These are phyloP conservation scores for Eupithecia subfuscata DNA, from an alignment of 2,888 invertebrate species.

Conservation along the genomic window DNA sequence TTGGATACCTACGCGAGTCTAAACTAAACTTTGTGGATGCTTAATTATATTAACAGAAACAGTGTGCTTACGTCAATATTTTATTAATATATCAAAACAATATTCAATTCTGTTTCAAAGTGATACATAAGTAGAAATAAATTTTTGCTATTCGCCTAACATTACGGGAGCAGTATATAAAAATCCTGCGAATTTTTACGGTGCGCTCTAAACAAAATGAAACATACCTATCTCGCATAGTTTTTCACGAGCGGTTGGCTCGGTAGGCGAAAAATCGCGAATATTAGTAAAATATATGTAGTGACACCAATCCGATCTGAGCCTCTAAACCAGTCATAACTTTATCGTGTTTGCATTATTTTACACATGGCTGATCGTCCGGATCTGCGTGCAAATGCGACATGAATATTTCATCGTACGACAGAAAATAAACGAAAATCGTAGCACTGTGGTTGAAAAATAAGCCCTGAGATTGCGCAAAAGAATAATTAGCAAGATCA, in stretches of 20 bases:
- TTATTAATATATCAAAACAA: background rate
- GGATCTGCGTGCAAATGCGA: slow-evolving; percentile 76
- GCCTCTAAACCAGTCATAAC: slow-evolving; percentile 72
- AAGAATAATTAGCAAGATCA: background rate
- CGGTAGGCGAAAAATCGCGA: slow-evolving; percentile 29
- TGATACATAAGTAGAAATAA: background rate
- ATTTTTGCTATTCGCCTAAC: background rate
- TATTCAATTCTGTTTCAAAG: background rate
- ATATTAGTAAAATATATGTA: slow-evolving; percentile 32
- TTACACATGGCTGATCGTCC: slow-evolving; percentile 71
- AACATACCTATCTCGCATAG: slow-evolving; percentile 33
- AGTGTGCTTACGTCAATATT: background rate
- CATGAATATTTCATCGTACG: slow-evolving; percentile 72
- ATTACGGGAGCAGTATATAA: slow-evolving; percentile 11
- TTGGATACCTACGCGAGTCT: background rate
- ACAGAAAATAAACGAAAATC: slow-evolving; percentile 58
- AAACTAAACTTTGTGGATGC: background rate
- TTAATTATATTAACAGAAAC: too few relatives aligned
- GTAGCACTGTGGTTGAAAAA: slow-evolving; percentile 5
- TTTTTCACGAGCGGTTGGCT: slow-evolving; percentile 30
- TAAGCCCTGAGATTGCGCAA: background rate
- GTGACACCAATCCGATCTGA: slow-evolving; percentile 59
- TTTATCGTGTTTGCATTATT: slow-evolving; percentile 81
- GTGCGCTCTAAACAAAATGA: slow-evolving; percentile 26
- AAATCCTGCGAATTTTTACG: slow-evolving; percentile 20